phyloP scores from a whole-genome alignment of 1,140 invertebrate genomes.

The Gerris buenoi region DNA sequence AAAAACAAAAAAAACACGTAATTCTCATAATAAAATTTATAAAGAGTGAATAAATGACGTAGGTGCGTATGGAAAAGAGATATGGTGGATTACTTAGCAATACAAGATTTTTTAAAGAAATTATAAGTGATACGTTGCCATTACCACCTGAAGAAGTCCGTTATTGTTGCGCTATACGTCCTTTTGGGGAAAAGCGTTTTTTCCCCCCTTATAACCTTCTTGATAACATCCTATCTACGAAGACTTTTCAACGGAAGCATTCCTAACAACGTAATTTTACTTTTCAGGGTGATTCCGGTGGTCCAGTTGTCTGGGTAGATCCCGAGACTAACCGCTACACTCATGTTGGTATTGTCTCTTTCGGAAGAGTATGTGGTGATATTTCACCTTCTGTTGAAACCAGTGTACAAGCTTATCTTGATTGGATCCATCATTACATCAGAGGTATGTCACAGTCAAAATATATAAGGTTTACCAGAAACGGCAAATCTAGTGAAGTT shows the following conservation, averaged over 20 bases:
- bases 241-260: not conserved
- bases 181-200: too few species aligned
- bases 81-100: too few species aligned
- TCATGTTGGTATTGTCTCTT: slow-evolving; percentile 38
- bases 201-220: too few species aligned
- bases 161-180: too few species aligned
- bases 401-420: slow-evolving; percentile 32
- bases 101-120: not conserved
- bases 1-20: too few species aligned
- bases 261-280: not conserved
- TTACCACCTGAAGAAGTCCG: not conserved
- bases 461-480: not conserved
- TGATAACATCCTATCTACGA: not conserved
- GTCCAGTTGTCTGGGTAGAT: slow-evolving; percentile 42
- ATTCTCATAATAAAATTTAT: too few species aligned
- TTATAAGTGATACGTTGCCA: not conserved
- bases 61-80: too few species aligned
- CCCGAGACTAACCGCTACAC: slow-evolving; percentile 29
- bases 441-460: not conserved
- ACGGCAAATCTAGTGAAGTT: not conserved
- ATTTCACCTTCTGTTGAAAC: slow-evolving; percentile 34
- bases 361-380: slow-evolving; percentile 34
- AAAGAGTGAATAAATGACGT: too few species aligned
- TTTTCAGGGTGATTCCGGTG: slow-evolving; percentile 48
- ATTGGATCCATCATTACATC: slow-evolving; percentile 34